These are phyloP conservation scores for Trematomus loennbergii DNA, from an alignment of 2,113 vertebrate genomes.

Conservation along the genomic window DNA sequence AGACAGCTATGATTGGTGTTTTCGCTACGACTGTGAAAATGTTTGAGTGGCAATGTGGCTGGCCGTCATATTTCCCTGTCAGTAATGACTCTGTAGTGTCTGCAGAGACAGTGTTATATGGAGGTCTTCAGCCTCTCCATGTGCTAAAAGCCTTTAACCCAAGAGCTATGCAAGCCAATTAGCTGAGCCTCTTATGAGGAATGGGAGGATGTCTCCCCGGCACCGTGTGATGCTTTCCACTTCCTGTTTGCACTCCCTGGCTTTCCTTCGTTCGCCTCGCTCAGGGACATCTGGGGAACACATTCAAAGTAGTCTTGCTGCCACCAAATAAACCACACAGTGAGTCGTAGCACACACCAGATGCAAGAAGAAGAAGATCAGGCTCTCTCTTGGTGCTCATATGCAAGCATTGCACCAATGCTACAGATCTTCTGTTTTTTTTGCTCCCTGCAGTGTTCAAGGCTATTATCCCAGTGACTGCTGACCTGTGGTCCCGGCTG, in stretches of 20 bases:
- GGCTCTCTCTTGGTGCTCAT: background rate
- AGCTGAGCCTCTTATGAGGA: conserved; percentile 46
- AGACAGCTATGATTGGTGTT: conserved; percentile 62
- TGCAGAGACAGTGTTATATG: conserved; percentile 39
- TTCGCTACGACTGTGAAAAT: conserved; percentile 44
- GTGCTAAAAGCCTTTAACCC: conserved; percentile 38
- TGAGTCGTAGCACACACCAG: conserved; percentile 56
- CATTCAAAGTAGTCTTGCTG: conserved; percentile 53
- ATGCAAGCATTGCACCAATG: background rate
- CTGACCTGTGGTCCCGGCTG: conserved; percentile 46
- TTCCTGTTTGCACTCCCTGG: conserved; percentile 64
- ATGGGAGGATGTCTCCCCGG: conserved; percentile 48
- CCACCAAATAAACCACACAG: conserved; percentile 57
- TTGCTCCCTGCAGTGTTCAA: conserved; percentile 11
- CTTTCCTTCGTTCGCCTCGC: conserved; percentile 36
- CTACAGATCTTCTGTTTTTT: background rate
- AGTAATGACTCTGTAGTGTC: conserved; percentile 31
- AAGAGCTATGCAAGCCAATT: conserved; percentile 41
- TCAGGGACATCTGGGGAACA: conserved; percentile 72
- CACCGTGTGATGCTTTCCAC: conserved; percentile 52
- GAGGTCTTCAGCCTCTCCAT: conserved; percentile 26
- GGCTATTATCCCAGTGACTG: conserved; percentile 36
- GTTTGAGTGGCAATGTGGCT: conserved; percentile 50
- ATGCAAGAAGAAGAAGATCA: conserved; percentile 10
- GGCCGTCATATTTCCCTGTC: conserved; percentile 33